Percentiles rank a stretch among this genome's conserved stretches.
Evolutionary conservation across 2,113 vertebrate genomes (phyloP).

Genomic region (Dolichotis patagonum): DNA sequence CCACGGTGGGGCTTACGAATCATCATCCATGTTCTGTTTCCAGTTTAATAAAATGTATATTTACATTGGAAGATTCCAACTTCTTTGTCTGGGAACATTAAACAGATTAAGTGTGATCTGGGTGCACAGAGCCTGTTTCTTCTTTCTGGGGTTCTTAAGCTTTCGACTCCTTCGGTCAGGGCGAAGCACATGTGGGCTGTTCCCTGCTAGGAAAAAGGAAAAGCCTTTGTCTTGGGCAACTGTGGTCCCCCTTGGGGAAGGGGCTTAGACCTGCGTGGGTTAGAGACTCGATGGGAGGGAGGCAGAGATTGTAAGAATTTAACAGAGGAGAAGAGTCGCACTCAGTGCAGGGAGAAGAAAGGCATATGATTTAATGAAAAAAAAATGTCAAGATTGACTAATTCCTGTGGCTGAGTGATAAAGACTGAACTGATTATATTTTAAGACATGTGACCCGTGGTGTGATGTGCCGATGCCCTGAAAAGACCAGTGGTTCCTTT

Average conservation of each 20-base stretch:
- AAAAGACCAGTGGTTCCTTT: not conserved
- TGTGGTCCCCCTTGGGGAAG: not conserved
- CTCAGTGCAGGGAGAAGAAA: not conserved
- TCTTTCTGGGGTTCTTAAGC: not conserved
- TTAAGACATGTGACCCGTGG: not conserved
- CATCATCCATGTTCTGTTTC: slow-evolving; percentile 47
- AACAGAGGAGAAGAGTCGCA: not conserved
- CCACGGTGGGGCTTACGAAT: not conserved
- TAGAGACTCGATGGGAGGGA: not conserved
- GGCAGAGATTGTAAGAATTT: no score
- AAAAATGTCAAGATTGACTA: not conserved
- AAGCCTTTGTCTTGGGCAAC: not conserved
- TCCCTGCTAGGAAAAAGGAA: not conserved
- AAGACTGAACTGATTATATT: not conserved
- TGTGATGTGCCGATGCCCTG: not conserved
- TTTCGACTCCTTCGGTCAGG: not conserved
- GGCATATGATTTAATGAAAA: not conserved
- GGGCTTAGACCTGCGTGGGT: not conserved
- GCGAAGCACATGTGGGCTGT: not conserved
- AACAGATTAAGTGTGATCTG: slow-evolving; percentile 15
- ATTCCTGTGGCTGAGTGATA: not conserved
- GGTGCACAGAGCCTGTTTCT: not conserved
- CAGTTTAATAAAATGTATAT: slow-evolving; percentile 54
- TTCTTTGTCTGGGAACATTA: slow-evolving; percentile 17
- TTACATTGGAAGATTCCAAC: slow-evolving; percentile 39